These are phyloP conservation scores for Drosophila histrio DNA, from an alignment of 2,888 invertebrate genomes.

Conservation along the genomic window DNA sequence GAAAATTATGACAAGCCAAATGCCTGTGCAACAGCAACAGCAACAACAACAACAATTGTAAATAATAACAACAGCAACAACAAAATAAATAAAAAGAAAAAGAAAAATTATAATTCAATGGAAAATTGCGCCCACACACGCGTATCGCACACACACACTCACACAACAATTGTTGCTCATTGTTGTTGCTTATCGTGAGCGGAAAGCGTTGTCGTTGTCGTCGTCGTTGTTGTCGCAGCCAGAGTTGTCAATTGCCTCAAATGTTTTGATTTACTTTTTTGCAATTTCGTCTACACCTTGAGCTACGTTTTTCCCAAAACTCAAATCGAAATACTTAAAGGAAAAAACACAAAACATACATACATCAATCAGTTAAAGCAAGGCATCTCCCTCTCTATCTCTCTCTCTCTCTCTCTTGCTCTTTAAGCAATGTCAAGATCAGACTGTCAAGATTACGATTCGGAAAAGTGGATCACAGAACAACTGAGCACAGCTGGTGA, in stretches of 20 bases:
- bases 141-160: slow-evolving; percentile 28
- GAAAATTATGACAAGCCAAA: slow-evolving; percentile 79
- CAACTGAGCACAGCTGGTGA: slow-evolving; percentile 29
- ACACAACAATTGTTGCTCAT: slow-evolving; percentile 34
- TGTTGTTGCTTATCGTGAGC: slow-evolving; percentile 63
- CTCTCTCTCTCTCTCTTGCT: not conserved
- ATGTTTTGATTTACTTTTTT: slow-evolving; percentile 9
- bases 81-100: slow-evolving; percentile 7
- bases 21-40: slow-evolving; percentile 27
- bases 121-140: slow-evolving; percentile 74
- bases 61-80: slow-evolving; percentile 14
- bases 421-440: slow-evolving; percentile 30
- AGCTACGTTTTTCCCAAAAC: slow-evolving; percentile 7
- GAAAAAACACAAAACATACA: no score
- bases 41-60: slow-evolving; percentile 37
- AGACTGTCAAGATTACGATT: slow-evolving; percentile 33
- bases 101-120: slow-evolving; percentile 75
- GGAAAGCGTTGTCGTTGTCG: slow-evolving; percentile 65
- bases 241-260: slow-evolving; percentile 22
- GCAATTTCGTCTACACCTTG: slow-evolving; percentile 10
- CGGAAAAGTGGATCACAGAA: slow-evolving; percentile 24
- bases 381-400: slow-evolving; percentile 14
- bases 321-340: not conserved
- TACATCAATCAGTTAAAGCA: slow-evolving; percentile 48
- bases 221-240: slow-evolving; percentile 38